phyloP scores from a whole-genome alignment of 2,888 invertebrate genomes.

The Nipponacmea schrenckii region DNA sequence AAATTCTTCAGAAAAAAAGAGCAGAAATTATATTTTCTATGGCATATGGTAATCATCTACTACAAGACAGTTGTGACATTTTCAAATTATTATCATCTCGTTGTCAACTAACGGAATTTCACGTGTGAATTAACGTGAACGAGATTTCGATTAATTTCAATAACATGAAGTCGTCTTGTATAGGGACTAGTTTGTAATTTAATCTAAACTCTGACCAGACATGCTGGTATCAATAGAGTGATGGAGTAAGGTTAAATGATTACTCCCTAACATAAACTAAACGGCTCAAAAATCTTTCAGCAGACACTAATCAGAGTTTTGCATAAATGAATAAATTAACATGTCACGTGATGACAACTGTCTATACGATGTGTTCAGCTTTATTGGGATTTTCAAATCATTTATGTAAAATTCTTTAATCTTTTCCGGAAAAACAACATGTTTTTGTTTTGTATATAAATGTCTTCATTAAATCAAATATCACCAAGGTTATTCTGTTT shows the following conservation, averaged over 20 bases:
- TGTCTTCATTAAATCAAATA: too few relatives aligned
- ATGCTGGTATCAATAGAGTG: not conserved
- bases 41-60: conserved; percentile 5
- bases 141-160: conserved; percentile 22
- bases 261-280: not conserved
- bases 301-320: too few relatives aligned
- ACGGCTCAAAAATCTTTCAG: not conserved
- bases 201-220: not conserved
- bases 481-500: too few relatives aligned
- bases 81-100: conserved; percentile 1
- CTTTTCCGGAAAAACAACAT: too few relatives aligned
- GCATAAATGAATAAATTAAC: too few relatives aligned
- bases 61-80: not conserved
- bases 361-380: too few relatives aligned
- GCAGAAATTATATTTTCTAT: not conserved
- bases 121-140: conserved; percentile 6
- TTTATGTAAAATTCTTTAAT: too few relatives aligned
- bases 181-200: conserved; percentile 7
- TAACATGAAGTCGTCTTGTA: conserved; percentile 22
- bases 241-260: conserved; percentile 5
- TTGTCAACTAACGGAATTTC: conserved; percentile 9
- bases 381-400: too few relatives aligned
- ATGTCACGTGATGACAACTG: too few relatives aligned
- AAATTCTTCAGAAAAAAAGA: not conserved
- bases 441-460: too few relatives aligned